phyloP scores from a whole-genome alignment of 2,888 invertebrate genomes.

The Aquatica leii region DNA sequence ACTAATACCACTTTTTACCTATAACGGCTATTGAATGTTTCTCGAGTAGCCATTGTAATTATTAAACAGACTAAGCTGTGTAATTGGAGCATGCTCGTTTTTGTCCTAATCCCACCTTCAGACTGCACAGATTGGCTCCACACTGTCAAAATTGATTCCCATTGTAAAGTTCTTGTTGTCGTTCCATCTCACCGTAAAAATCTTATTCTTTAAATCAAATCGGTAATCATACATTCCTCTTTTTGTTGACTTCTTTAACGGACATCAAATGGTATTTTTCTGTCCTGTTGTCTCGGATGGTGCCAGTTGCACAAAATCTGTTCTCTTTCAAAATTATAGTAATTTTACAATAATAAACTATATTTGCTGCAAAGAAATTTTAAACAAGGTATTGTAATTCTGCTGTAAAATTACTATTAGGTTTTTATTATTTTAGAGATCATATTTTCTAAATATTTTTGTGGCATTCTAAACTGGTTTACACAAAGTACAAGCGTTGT shows the following conservation, averaged over 20 bases:
- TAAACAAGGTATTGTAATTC: too few species aligned
- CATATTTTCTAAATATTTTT: too few species aligned
- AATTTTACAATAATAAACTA: too few species aligned
- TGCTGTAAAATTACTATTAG: too few species aligned
- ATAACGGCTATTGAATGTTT: slow-evolving; percentile 37
- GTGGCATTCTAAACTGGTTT: too few species aligned
- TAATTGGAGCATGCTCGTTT: too few species aligned
- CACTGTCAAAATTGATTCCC: slow-evolving; percentile 28
- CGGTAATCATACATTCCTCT: not conserved
- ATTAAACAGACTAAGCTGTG: too few species aligned
- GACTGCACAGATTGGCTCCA: too few species aligned
- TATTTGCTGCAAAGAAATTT: too few species aligned
- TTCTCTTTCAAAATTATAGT: not conserved
- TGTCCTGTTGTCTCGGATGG: slow-evolving; percentile 3
- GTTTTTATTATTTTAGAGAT: too few species aligned
- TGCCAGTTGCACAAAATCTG: slow-evolving; percentile 8
- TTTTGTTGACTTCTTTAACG: not conserved
- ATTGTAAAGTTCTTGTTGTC: slow-evolving; percentile 9
- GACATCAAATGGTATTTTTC: not conserved
- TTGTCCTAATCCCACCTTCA: too few species aligned
- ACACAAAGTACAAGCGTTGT: too few species aligned
- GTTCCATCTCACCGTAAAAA: slow-evolving; percentile 3
- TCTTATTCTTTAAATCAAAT: not conserved
- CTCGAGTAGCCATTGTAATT: slow-evolving; percentile 33
- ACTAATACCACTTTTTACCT: slow-evolving; percentile 39